Evolutionary conservation across 2,113 vertebrate genomes (phyloP).

Genomic region (Micromys minutus): DNA sequence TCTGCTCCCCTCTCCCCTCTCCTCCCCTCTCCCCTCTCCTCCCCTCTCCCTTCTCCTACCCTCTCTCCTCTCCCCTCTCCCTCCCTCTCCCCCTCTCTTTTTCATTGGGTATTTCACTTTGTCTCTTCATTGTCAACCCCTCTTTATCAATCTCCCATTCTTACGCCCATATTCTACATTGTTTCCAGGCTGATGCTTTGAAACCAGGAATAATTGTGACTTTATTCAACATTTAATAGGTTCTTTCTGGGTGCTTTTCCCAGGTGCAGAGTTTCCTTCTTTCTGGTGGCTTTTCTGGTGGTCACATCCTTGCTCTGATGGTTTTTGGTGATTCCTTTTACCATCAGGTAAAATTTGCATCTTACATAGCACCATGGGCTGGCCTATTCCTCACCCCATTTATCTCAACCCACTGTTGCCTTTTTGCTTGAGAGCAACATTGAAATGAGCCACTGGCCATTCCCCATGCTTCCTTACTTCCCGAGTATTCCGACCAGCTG

Average conservation of each 20-base stretch:
- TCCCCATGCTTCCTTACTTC: rapidly evolving
- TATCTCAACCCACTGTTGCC: not conserved
- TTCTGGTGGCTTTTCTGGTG: not conserved
- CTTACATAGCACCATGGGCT: not conserved
- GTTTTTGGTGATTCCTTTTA: not conserved
- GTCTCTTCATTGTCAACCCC: not conserved
- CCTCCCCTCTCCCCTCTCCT: not conserved
- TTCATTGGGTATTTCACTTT: not conserved
- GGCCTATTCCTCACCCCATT: not conserved
- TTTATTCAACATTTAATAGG: not conserved
- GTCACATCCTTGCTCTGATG: not conserved
- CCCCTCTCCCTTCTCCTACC: not conserved
- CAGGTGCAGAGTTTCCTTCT: not conserved
- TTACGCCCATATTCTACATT: not conserved
- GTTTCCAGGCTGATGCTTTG: not conserved
- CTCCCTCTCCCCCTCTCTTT: not conserved
- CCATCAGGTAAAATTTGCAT: not conserved
- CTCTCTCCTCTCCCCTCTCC: too few relatives aligned
- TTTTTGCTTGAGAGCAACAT: not conserved
- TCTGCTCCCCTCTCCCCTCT: not conserved
- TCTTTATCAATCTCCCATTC: not conserved
- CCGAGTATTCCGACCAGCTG: not conserved
- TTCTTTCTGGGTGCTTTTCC: not conserved
- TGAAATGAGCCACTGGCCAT: too few relatives aligned
- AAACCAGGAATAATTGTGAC: not conserved